A percentile compares a stretch with the other conserved stretches of the same genome.
Evolutionary conservation across 2,797 vertebrate genomes (phyloP).

Genomic region (Diglossa cyanea): DNA sequence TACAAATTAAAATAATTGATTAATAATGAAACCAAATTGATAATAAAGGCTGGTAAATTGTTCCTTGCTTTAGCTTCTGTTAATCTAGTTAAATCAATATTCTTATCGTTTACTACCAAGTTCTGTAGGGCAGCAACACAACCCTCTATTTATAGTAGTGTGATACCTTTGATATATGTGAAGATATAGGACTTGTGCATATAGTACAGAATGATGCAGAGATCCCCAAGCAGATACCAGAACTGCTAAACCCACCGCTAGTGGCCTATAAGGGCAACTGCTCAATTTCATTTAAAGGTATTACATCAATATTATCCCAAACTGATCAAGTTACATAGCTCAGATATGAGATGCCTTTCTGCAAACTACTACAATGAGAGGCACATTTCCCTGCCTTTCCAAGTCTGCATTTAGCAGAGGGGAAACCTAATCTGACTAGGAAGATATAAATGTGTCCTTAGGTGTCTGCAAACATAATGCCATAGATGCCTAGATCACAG

Average conservation of each 20-base stretch:
- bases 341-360: not conserved
- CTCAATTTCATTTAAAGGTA: not conserved
- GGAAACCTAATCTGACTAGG: not conserved
- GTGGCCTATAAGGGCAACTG: not conserved
- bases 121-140: not conserved
- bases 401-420: not conserved
- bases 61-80: not conserved
- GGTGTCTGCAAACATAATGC: not conserved
- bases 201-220: not conserved
- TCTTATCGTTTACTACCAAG: not conserved
- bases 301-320: not conserved
- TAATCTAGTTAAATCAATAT: not conserved
- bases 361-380: not conserved
- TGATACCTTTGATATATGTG: not conserved
- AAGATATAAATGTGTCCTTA: not conserved
- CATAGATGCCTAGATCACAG: not conserved
- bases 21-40: not conserved
- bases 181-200: not conserved
- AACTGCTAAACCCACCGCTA: rapidly evolving
- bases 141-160: not conserved
- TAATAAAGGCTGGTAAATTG: not conserved
- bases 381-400: not conserved
- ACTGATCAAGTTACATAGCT: not conserved
- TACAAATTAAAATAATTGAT: not conserved
- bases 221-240: not conserved